Conservation (phyloP, 2,113 vertebrate species). For the Sphyrna mokarran region DNA sequence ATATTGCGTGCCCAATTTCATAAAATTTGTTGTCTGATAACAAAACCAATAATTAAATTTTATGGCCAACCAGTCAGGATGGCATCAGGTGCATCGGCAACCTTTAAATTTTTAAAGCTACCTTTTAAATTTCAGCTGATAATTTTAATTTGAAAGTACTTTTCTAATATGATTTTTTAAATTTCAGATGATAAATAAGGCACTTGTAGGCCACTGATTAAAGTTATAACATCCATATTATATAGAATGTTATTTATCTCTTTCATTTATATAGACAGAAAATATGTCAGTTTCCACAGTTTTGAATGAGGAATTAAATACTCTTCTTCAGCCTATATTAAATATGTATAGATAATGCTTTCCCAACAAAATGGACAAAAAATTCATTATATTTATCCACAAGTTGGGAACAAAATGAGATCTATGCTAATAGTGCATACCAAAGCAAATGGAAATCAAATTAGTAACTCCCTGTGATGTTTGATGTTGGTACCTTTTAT, state of each 20-base stretch:
- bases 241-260: neutral
- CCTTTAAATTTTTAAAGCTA: neutral
- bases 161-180: neutral
- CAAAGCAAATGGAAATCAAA: neutral
- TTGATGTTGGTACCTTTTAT: neutral
- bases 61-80: neutral
- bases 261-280: neutral
- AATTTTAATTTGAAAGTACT: neutral
- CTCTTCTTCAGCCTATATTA: neutral
- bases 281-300: neutral
- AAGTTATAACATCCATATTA: neutral
- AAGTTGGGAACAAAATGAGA: too few species aligned
- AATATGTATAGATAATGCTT: neutral
- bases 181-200: neutral
- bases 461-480: neutral
- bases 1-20: too few species aligned
- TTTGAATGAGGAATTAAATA: neutral
- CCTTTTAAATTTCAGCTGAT: neutral
- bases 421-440: too few species aligned
- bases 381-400: too few species aligned
- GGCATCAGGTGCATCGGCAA: neutral
- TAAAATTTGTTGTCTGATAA: too few species aligned
- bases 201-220: neutral
- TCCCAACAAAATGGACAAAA: too few species aligned
- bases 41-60: neutral